phyloP scores from a whole-genome alignment of 2,888 invertebrate species.

The Tenthredo distinguenda region DNA sequence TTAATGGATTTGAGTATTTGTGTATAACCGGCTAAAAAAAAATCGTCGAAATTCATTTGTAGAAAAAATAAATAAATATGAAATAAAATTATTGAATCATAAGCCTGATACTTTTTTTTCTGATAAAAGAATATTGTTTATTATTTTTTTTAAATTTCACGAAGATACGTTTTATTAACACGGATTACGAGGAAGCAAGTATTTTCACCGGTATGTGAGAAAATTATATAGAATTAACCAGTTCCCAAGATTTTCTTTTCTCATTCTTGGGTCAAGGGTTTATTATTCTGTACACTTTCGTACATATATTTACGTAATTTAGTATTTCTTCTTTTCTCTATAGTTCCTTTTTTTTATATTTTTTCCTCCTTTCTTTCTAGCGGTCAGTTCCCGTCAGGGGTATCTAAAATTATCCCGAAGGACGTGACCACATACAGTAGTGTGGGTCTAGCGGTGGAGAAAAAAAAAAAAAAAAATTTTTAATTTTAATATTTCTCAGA shows the following conservation, averaged over 20 bases:
- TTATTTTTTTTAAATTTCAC: not conserved
- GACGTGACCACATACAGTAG: not conserved
- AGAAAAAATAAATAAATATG: not conserved
- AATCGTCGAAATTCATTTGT: not conserved
- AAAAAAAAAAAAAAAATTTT: not conserved
- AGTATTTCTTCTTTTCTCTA: not conserved
- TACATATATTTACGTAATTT: not conserved
- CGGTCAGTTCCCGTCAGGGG: not conserved
- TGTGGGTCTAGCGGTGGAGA: not conserved
- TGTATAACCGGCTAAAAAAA: not conserved
- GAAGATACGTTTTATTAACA: not conserved
- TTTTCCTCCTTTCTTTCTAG: not conserved
- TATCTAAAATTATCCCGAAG: conserved; percentile 27
- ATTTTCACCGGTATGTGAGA: not conserved
- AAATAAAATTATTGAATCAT: not conserved
- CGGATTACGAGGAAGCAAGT: not conserved
- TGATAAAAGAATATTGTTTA: too few relatives aligned
- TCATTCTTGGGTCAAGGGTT: not conserved
- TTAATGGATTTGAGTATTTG: conserved; percentile 12
- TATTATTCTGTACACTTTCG: not conserved
- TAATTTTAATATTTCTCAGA: conserved; percentile 17
- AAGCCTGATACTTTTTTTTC: not conserved
- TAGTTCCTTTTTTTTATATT: not conserved
- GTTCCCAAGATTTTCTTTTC: not conserved
- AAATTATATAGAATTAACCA: not conserved